Evolutionary conservation across 2,113 vertebrate genomes (phyloP), one percentile per base, ranked within the genome.

Genomic region (Siphamia tubifer): DNA sequence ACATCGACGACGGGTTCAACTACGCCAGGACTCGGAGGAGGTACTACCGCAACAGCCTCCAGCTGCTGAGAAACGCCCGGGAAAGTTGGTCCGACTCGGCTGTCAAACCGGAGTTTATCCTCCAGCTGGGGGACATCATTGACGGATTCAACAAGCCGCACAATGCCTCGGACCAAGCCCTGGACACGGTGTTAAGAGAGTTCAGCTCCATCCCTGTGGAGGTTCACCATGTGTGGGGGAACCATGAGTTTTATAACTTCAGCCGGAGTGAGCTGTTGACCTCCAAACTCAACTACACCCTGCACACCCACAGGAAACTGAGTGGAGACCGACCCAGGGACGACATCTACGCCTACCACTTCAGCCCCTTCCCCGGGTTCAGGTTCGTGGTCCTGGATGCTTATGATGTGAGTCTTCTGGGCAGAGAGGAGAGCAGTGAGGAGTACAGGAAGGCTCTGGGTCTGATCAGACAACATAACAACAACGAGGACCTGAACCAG

Each of bases 201-300:
- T 89, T 98, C 58, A 27, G 82, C 55, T 85, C 54, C 70, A 66
- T 92, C 10, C 61, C 77, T 2, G 78, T 55, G 17, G 83, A 91
- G 5, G 93, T 96, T 2, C 95, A 98, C 54, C 96, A 99, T 19
- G 87, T 93, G 0, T 99, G 96, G 97, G 96, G 96, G 0, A 99
- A 99, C 82, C 97, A 99, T 16, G 97, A 99, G 77, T 90, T 98
- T 2, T 99, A 98, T 17, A 99, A 98, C 87, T 99, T 98, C 85
- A 94, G 83, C 72, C 84, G 96, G 75, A 76, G 90, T 13, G 75
- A 64, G 30, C 88, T 98, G 71, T 57, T 69, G 13, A 44, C 24
- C 5, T 97, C 82, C 0, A 42, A 60, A 34, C 93, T 99, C 35
- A 94, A 94, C 90, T 95, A 90, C 40, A 78, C 78, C 0, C 64